phyloP scores from a whole-genome alignment of 2,888 invertebrate species.

The Dicyrtoma fusca region DNA sequence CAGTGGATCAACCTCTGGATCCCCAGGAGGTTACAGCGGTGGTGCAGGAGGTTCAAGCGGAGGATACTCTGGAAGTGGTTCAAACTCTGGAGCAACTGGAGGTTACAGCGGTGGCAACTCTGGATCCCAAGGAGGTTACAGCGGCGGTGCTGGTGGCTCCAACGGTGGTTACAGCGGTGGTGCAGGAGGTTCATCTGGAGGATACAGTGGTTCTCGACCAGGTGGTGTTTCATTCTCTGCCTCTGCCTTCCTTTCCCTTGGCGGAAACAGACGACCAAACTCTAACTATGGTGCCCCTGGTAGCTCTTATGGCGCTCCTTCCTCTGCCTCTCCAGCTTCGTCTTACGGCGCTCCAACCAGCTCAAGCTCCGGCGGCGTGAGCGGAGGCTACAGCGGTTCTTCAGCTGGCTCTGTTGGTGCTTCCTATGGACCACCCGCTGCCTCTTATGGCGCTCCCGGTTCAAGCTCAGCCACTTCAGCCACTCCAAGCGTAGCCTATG shows the following conservation, averaged over 20 bases:
- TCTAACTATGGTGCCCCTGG: not conserved
- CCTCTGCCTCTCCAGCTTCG: constrained; percentile 17
- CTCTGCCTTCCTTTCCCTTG: constrained; percentile 9
- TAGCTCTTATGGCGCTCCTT: constrained; percentile 1
- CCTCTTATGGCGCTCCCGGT: constrained; percentile 19
- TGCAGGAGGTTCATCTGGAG: constrained; percentile 11
- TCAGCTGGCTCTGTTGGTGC: not conserved
- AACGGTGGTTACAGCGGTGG: not conserved
- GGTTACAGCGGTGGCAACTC: constrained; percentile 15
- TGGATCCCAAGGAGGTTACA: not conserved
- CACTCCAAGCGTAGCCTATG: not conserved
- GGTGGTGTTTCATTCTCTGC: constrained; percentile 20
- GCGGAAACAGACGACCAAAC: not conserved
- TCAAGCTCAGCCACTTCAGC: not conserved
- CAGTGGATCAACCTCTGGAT: constrained; percentile 10
- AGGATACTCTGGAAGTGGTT: constrained; percentile 15
- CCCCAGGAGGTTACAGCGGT: not conserved
- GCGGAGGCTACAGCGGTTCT: not conserved
- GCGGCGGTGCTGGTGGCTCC: not conserved
- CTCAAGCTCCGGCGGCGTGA: not conserved
- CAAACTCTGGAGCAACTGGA: not conserved
- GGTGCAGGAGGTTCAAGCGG: not conserved
- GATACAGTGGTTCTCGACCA: constrained; percentile 19
- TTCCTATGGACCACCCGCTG: constrained; percentile 10
- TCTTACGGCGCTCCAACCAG: constrained; percentile 16